Conservation (phyloP, 2,888 invertebrate species). For the Polyploca ridens region DNA sequence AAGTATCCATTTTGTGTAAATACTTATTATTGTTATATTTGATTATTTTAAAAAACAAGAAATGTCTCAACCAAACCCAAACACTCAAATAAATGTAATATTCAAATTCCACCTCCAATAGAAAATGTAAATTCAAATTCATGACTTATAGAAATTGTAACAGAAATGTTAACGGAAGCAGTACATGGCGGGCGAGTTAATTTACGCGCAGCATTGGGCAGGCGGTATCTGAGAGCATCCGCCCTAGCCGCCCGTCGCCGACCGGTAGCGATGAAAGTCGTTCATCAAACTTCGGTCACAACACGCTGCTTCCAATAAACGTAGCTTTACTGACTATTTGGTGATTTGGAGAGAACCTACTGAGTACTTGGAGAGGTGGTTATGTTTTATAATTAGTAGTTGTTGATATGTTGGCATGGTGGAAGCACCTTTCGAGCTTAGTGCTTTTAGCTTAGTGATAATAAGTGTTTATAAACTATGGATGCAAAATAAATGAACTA, state of each 20-base stretch:
- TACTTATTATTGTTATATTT: too few relatives aligned
- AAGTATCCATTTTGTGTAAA: too few relatives aligned
- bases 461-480: background rate
- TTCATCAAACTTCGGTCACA: conserved; percentile 74
- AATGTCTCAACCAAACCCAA: too few relatives aligned
- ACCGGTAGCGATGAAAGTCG: conserved; percentile 66
- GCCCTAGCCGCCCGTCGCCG: conserved; percentile 42
- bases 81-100: background rate
- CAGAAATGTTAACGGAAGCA: conserved; percentile 60
- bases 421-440: background rate
- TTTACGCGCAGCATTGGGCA: conserved; percentile 66
- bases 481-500: background rate
- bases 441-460: too few relatives aligned
- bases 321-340: conserved; percentile 22
- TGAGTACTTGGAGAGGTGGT: background rate
- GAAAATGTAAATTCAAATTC: conserved; percentile 20
- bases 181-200: conserved; percentile 64
- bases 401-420: too few relatives aligned
- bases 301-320: conserved; percentile 63
- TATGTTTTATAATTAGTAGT: too few relatives aligned
- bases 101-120: conserved; percentile 16
- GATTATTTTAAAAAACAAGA: background rate
- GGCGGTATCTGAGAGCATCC: conserved; percentile 72
- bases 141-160: conserved; percentile 37
- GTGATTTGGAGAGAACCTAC: background rate